Evolutionary conservation across 2,113 vertebrate species (phyloP), one percentile per base, ranked within the genome.

Genomic region (Ophthalmolycus amberensis): DNA sequence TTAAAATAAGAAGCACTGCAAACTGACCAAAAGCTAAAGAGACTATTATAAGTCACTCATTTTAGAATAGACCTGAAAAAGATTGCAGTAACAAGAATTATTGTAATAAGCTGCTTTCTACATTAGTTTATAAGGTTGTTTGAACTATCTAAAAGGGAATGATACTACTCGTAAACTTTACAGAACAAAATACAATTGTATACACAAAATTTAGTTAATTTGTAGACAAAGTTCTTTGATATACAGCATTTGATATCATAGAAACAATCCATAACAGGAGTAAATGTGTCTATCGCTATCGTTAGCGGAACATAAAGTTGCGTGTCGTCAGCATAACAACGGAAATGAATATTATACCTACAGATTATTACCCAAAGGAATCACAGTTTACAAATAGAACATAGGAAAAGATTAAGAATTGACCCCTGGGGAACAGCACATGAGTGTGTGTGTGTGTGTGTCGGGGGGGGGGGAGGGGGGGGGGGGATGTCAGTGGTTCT

Each of bases 401-500:
- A 27, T 18, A 67, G 10, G 4, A 65, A 3, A 25, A 11, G 7
- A 9, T n/a, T 40, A 46, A 67, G 38, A 16, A 14, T 1, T 27
- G 63, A 66, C 14, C 38, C 12, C 38, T 44, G n/a, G 6, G 40
- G 64, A 27, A 29, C 29, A 29, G 29, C 29, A 29, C 29, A 29
- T 29, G 29, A 29, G 29, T 29, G 29, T 29, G 29, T 29, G 29
- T 29, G 29, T 29, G 29, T 29, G 29, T 29, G 27, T 29, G 27
- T 29, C 1, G 22, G 14, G 37, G 11, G 5, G 20, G n/a, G 20
- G 14, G 37, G 11, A 2, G 20, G n/a, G 20, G 16, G 1, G 4
- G 15, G 44, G 44, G 59, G 27, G 12, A 11, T 56, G 48, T 34
- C 18, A 68, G 40, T 27, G n/a, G 27, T 68, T 65, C 91, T 95